phyloP scores from a whole-genome alignment of 2,797 vertebrate species.

The Gadopsis marmoratus region DNA sequence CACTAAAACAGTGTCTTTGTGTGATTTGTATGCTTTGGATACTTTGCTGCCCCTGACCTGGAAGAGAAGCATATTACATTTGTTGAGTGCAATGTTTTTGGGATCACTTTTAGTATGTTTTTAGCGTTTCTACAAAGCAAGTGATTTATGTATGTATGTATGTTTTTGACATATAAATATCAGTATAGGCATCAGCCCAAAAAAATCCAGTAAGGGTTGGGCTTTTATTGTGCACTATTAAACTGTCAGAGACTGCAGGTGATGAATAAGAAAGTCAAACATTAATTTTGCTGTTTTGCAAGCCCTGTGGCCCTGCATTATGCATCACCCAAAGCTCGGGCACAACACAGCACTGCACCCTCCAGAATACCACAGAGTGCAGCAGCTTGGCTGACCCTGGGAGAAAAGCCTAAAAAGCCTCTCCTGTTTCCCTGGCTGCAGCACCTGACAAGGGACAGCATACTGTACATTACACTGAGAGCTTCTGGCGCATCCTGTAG shows the following conservation, averaged over 20 bases:
- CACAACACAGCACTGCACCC: slow-evolving; percentile 33
- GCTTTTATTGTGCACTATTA: background rate
- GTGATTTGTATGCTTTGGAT: background rate
- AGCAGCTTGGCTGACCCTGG: slow-evolving; percentile 72
- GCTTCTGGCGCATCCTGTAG: slow-evolving; percentile 58
- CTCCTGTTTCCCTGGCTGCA: slow-evolving; percentile 72
- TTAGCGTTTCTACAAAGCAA: background rate
- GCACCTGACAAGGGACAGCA: slow-evolving; percentile 67
- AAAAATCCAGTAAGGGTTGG: background rate
- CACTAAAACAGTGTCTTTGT: background rate
- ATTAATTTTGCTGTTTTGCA: slow-evolving; percentile 20
- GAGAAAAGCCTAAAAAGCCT: slow-evolving; percentile 74
- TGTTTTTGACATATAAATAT: background rate
- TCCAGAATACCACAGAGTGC: slow-evolving; percentile 74
- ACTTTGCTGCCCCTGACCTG: background rate
- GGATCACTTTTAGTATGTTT: background rate
- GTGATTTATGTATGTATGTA: background rate
- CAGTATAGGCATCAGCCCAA: too few species aligned
- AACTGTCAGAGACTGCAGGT: background rate
- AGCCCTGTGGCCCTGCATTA: slow-evolving; percentile 21
- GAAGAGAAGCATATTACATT: background rate
- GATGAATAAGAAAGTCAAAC: background rate
- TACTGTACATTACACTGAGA: slow-evolving; percentile 78
- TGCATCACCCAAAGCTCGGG: slow-evolving; percentile 31
- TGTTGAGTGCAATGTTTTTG: background rate